Percentiles rank a stretch among this genome's conserved stretches.
Evolutionary conservation across 1,140 invertebrate species (phyloP).

Genomic region (Psix sp.): DNA sequence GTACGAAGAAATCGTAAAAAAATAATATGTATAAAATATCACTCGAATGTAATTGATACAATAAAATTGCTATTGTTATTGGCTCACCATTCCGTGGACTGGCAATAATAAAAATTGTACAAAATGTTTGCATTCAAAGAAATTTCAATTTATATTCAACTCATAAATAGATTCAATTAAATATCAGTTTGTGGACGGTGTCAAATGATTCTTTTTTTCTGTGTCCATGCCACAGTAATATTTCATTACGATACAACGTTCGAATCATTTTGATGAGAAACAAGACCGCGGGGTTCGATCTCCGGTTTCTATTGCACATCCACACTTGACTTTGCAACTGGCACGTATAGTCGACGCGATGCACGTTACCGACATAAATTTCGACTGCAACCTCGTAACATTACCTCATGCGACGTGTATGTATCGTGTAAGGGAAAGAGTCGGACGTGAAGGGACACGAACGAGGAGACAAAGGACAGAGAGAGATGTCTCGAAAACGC

Average conservation of each 20-base stretch:
- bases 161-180: slow-evolving; percentile 1
- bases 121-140: not conserved
- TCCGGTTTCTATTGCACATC: slow-evolving; percentile 47
- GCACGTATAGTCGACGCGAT: slow-evolving; percentile 27
- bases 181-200: slow-evolving; percentile 2
- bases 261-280: slow-evolving; percentile 44
- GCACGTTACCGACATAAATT: slow-evolving; percentile 52
- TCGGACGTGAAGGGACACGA: slow-evolving; percentile 4
- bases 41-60: too few relatives aligned
- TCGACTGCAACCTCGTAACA: slow-evolving; percentile 16
- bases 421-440: slow-evolving; percentile 33
- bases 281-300: slow-evolving; percentile 46
- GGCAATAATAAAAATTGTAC: too few relatives aligned
- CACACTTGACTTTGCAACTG: slow-evolving; percentile 12
- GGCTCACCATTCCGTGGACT: too few relatives aligned
- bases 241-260: slow-evolving; percentile 21
- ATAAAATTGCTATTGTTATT: too few relatives aligned
- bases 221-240: slow-evolving; percentile 25
- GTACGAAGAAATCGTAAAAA: too few relatives aligned
- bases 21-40: too few relatives aligned
- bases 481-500: slow-evolving; percentile 18
- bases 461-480: not conserved
- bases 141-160: not conserved
- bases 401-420: slow-evolving; percentile 31
- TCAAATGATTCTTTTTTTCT: slow-evolving; percentile 12